Evolutionary conservation across 2,888 invertebrate species (phyloP), one percentile per base, ranked within the genome.

Genomic region (Troides helena): DNA sequence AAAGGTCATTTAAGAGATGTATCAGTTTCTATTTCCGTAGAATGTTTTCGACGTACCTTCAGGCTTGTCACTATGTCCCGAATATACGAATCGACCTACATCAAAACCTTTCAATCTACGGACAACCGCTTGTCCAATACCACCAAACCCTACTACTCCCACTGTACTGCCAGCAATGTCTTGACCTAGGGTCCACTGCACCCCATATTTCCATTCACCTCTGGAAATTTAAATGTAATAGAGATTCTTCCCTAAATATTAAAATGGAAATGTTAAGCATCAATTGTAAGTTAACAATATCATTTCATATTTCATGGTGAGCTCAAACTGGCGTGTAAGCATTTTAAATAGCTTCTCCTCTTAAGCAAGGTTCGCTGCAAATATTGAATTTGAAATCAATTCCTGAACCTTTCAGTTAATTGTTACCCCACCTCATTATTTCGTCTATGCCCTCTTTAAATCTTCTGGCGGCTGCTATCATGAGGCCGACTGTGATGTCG

Each of bases 101-200:
- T 95, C 94, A 77, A 98, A 98, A 0, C 96, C 95, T 67, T 93
- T 91, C 7, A 98, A 86, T 69, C 97, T 93, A 76, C 95, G 94
- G 1, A 95, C 95, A 53, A 98, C 94, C 0, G 95, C 94, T 81
- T 95, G 95, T 0, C 97, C 97, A 75, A 98, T 95, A 65, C 95
- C 94, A 0, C 98, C 98, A 23, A 97, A 90, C n/a, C 98, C 98
- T 17, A 96, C 94, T 72, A 97, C 95, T 1, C 98, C 98, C 0
- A 98, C 96, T 0, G 96, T 97, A 10, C 97, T 95, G 57, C 94
- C 95, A 0, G 94, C 90, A 43, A 99, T 92, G 70, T 97, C 97
- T 76, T 94, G 94, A 0, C 98, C 98, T 71, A 97, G 90, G 85
- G 95, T 90, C 96, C 96, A 98, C 70, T 95, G 93, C 0, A 95